Evolutionary conservation across 2,888 invertebrate species (phyloP).

Genomic region (Thecophora atra): DNA sequence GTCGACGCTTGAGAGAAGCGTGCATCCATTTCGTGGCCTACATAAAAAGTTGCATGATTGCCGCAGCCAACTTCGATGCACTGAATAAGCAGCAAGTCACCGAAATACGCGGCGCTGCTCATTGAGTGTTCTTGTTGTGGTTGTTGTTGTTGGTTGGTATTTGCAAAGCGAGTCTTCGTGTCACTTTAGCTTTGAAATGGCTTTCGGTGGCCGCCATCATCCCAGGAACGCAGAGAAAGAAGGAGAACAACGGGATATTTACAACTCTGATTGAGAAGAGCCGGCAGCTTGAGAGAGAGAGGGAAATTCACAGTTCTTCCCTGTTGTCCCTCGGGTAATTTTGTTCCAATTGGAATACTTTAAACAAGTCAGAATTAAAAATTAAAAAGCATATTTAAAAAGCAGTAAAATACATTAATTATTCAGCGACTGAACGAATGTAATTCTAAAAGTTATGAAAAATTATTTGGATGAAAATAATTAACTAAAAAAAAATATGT

Average conservation of each 20-base stretch:
- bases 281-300: no score
- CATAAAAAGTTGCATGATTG: constrained; percentile 19
- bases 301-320: no score
- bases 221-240: constrained; percentile 48
- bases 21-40: constrained; percentile 16
- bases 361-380: no score
- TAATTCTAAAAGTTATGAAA: no score
- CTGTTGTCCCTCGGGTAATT: no score
- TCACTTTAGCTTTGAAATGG: constrained; percentile 41
- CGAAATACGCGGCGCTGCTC: no score
- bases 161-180: constrained; percentile 6
- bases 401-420: no score
- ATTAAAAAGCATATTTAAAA: no score
- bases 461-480: no score
- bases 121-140: constrained; percentile 17
- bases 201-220: constrained; percentile 40
- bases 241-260: constrained; percentile 27
- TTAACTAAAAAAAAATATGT: no score
- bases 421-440: no score
- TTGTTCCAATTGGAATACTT: no score
- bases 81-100: background rate
- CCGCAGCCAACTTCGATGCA: constrained; percentile 25
- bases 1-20: background rate
- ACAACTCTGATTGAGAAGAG: background rate
- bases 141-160: constrained; percentile 17